A percentile compares a stretch with the other conserved stretches of the same genome.
phyloP scores from a whole-genome alignment of 2,888 invertebrate species.

The Tineola bisselliella region DNA sequence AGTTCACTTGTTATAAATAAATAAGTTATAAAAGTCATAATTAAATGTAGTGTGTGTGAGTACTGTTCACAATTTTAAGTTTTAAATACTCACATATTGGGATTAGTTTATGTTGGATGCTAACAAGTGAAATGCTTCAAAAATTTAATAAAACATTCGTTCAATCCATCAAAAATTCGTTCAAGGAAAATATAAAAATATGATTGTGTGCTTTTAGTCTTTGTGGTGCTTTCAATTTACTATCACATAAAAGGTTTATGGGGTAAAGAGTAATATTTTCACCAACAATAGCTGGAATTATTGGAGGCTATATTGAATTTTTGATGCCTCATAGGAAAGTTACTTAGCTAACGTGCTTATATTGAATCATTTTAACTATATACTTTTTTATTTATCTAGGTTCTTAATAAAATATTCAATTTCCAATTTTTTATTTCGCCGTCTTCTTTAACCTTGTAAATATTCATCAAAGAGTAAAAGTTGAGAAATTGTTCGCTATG shows the following conservation, averaged over 20 bases:
- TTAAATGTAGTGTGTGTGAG: too few relatives aligned
- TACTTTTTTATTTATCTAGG: too few relatives aligned
- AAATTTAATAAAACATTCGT: too few relatives aligned
- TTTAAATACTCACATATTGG: too few relatives aligned
- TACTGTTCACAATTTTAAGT: too few relatives aligned
- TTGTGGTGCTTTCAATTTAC: neutral
- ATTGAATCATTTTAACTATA: too few relatives aligned
- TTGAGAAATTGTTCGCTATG: slow-evolving; percentile 9
- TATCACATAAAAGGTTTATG: neutral
- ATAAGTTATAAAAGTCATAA: too few relatives aligned
- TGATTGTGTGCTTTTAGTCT: neutral
- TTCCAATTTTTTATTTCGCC: neutral
- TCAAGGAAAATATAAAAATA: neutral
- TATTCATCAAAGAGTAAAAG: slow-evolving; percentile 3
- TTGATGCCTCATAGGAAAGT: too few relatives aligned
- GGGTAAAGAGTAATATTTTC: neutral
- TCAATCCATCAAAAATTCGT: neutral
- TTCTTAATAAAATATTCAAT: neutral
- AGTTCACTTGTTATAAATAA: too few relatives aligned
- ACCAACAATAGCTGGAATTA: neutral
- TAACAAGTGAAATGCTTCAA: too few relatives aligned
- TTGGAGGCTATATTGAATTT: neutral
- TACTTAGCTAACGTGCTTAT: too few relatives aligned
- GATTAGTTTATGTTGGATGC: too few relatives aligned
- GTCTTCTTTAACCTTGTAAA: slow-evolving; percentile 8